A percentile compares a stretch with the other conserved stretches of the same genome.
Evolutionary conservation across 2,113 vertebrate species (phyloP).

Genomic region (Diglossa brunneiventris): DNA sequence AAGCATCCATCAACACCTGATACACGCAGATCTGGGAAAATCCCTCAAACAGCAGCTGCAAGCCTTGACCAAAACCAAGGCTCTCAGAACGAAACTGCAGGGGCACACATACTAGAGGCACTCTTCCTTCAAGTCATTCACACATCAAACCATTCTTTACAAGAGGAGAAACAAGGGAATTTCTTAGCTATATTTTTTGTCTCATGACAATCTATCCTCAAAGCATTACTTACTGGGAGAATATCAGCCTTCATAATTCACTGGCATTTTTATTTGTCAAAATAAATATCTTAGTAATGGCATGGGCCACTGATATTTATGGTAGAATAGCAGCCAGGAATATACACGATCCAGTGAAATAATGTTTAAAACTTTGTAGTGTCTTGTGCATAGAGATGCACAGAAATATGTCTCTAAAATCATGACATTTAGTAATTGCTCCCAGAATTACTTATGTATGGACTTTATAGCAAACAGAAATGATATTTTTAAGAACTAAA

Average conservation of each 20-base stretch:
- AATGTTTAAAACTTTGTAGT: background rate
- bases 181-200: background rate
- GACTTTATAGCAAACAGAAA: background rate
- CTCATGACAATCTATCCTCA: background rate
- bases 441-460: background rate
- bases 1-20: slow-evolving; percentile 28
- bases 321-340: background rate
- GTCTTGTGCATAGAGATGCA: background rate
- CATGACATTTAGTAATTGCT: background rate
- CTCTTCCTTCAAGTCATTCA: slow-evolving; percentile 3
- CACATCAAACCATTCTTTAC: background rate
- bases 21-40: slow-evolving; percentile 25
- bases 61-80: slow-evolving; percentile 18
- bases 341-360: background rate
- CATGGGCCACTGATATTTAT: background rate
- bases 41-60: slow-evolving; percentile 38
- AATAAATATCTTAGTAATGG: background rate
- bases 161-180: background rate
- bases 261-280: background rate
- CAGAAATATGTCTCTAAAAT: background rate
- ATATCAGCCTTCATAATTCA: background rate
- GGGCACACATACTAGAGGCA: background rate
- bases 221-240: background rate
- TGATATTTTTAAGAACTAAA: background rate
- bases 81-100: background rate